Percentiles rank a stretch among this genome's conserved stretches.
These are phyloP conservation scores for Venustoraphidia nigricollis DNA, from an alignment of 2,888 invertebrate genomes.

Conservation along the genomic window DNA sequence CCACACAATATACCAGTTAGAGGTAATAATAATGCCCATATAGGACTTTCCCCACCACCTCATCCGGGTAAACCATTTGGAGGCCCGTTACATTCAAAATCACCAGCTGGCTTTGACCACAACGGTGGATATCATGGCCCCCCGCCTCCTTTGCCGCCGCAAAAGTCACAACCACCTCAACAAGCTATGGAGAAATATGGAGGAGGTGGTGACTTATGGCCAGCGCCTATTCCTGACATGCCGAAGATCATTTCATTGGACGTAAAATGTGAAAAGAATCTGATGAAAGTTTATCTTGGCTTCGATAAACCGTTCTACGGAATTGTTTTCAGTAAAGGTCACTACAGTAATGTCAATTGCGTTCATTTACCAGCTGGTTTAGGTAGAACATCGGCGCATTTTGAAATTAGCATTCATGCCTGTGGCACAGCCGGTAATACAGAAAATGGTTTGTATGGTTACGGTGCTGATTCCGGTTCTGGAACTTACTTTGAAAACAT, in stretches of 20 bases:
- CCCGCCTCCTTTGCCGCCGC: slow-evolving; percentile 45
- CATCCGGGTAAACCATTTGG: slow-evolving; percentile 33
- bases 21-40: slow-evolving; percentile 24
- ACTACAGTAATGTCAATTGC: slow-evolving; percentile 84
- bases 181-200: slow-evolving; percentile 28
- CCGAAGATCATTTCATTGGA: slow-evolving; percentile 85
- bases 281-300: slow-evolving; percentile 87
- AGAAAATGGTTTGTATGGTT: slow-evolving; percentile 76
- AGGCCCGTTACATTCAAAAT: slow-evolving; percentile 29
- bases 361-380: slow-evolving; percentile 81
- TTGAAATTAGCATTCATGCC: slow-evolving; percentile 80
- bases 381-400: slow-evolving; percentile 73
- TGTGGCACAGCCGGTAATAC: slow-evolving; percentile 88
- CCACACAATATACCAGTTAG: slow-evolving; percentile 30
- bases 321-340: slow-evolving; percentile 89
- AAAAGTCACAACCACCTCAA: slow-evolving; percentile 25
- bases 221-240: slow-evolving; percentile 75
- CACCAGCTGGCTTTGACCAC: slow-evolving; percentile 23
- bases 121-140: slow-evolving; percentile 58
- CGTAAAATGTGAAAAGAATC: slow-evolving; percentile 86
- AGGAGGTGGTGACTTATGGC: slow-evolving; percentile 63
- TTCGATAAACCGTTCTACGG: slow-evolving; percentile 91
- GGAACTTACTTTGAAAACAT: slow-evolving; percentile 91
- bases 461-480: slow-evolving; percentile 75
- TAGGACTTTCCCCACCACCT: slow-evolving; percentile 15